Evolutionary conservation across 35 echinoderm and acorn worm genomes (phyloP).

Genomic region (Ophioderma brevispina): DNA sequence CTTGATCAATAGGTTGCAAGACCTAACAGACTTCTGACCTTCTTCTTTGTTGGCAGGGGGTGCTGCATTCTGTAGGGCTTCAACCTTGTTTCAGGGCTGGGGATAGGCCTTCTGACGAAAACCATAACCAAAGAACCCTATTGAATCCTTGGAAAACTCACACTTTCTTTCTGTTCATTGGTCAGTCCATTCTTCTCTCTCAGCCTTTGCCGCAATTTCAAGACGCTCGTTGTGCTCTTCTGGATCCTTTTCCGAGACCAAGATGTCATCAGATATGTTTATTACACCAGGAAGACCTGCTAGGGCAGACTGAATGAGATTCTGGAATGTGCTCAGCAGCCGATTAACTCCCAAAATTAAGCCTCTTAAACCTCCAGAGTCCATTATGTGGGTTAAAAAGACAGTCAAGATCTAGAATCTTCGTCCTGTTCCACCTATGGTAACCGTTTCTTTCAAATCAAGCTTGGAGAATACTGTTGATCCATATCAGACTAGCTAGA

Average conservation of each 20-base stretch:
- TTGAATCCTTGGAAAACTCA: constrained; percentile 30
- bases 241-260: constrained; percentile 42
- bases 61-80: constrained; percentile 51
- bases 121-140: constrained; percentile 74
- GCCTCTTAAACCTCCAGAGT: constrained; percentile 56
- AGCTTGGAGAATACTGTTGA: constrained; percentile 65
- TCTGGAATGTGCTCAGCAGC: constrained; percentile 85
- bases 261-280: constrained; percentile 79
- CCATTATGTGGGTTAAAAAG: constrained; percentile 79
- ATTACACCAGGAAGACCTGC: constrained; percentile 58
- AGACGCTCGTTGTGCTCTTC: constrained; percentile 48
- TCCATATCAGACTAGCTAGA: constrained; percentile 52
- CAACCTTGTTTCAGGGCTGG: constrained; percentile 63
- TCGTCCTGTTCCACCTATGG: constrained; percentile 72
- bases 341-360: constrained; percentile 81
- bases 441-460: constrained; percentile 62
- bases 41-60: constrained; percentile 56
- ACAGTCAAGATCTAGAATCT: constrained; percentile 70
- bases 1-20: constrained; percentile 62
- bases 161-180: constrained; percentile 52
- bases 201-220: constrained; percentile 23
- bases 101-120: constrained; percentile 69
- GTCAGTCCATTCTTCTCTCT: constrained; percentile 68
- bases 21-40: constrained; percentile 68
- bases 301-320: constrained; percentile 73